These are phyloP conservation scores for Clarias gariepinus DNA, from an alignment of 2,113 vertebrate genomes.

Conservation along the genomic window DNA sequence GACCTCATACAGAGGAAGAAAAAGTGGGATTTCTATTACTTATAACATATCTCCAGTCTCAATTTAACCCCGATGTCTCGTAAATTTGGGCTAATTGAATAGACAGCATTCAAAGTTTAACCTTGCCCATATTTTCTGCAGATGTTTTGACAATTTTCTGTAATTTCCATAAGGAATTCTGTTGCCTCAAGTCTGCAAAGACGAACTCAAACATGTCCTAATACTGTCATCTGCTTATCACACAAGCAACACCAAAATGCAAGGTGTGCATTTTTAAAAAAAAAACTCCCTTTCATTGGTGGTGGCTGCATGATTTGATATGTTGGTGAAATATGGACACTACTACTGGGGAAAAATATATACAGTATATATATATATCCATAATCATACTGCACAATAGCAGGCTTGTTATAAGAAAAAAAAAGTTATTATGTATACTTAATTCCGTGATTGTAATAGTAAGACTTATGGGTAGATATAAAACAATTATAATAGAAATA, in stretches of 20 bases:
- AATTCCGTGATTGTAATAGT: not conserved
- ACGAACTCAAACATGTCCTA: not conserved
- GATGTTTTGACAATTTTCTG: conserved; percentile 28
- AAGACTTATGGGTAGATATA: not conserved
- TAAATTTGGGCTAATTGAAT: not conserved
- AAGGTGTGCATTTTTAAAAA: not conserved
- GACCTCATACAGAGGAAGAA: not conserved
- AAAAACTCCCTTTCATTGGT: not conserved
- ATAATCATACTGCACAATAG: not conserved
- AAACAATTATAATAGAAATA: not conserved
- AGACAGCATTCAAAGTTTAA: conserved; percentile 7
- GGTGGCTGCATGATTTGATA: not conserved
- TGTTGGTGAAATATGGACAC: not conserved
- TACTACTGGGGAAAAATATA: not conserved
- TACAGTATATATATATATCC: not conserved
- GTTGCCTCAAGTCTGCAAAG: conserved; percentile 37
- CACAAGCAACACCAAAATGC: not conserved
- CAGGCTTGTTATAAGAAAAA: not conserved
- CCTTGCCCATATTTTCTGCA: conserved; percentile 16
- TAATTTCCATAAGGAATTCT: conserved; percentile 38
- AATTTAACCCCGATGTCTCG: not conserved
- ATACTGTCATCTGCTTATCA: conserved; percentile 18
- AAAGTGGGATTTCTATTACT: not conserved
- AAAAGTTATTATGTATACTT: not conserved
- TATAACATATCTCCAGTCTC: not conserved